Base-by-base conservation (phyloP, 1,140 invertebrate genomes). In the Thaumetopoea pityocampa region DNA sequence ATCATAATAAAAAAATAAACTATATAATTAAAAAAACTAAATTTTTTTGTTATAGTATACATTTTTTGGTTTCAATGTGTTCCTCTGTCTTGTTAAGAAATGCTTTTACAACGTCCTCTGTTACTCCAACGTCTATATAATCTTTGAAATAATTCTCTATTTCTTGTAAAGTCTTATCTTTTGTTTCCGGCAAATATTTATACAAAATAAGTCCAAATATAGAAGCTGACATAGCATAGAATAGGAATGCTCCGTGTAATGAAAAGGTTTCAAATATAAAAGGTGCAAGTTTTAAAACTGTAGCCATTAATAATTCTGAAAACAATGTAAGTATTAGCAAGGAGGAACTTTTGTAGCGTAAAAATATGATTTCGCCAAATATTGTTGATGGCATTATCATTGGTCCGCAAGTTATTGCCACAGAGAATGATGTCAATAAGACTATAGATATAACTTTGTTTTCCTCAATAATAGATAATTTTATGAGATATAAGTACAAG, bases 171-270 rank as follows among this genome's bases (percentile, higher is more conserved):
- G 61, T 64, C 29, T 56, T 64, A 16, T 60, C 56, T 33, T 63
- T 63, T 6, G 60, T 63, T 38, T 63, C 60, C 8, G 60, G 60
- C 6, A 63, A 35, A 37, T 45, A 53, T 30, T 42, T 51, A 17
- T 60, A 60, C 11, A 56, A 28, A 16, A 57, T 29, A 10, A 50
- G 24, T n/a, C 41, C 38, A 29, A 55, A 60, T n/a, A 53, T 12
- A 6, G 35, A 34, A 5, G 49, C 44, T 1, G 47, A 22, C 7
- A 48, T 38, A 3, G 43, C 56, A 18, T 53, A 64, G 19, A 56
- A 44, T n/a, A 64, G 32, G 26, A 64, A 64, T 1, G 46, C 34
- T 0, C 61, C 61, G 2, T 50, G 47, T 15, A 60, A 38, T 11
- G 43, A 35, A 0, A 64, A 11, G 4, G 19, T 16, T 36, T 41